Evolutionary conservation across 2,797 vertebrate species (phyloP), one percentile per base, ranked within the genome.

Genomic region (Sylvilagus floridanus): DNA sequence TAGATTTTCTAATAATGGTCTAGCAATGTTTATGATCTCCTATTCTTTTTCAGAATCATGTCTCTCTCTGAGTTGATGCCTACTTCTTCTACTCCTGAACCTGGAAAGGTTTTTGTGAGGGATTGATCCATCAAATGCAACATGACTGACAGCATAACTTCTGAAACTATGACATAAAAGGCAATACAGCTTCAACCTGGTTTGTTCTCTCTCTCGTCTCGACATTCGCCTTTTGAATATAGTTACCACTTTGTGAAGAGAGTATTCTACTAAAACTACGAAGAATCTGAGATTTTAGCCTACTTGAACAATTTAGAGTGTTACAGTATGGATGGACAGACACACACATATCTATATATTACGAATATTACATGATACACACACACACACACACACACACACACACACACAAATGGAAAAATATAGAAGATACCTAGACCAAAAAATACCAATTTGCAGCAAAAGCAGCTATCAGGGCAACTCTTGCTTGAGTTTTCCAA

Each of bases 201-300:
- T 62, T 57, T 19, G 13, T 19, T 83, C 0, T 83, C 0, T 30
- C 5, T 91, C 62, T 76, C n/a, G 22, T 60, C 42, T 52, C 73
- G 21, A 92, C 13, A 96, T 8, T 50, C 32, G 13, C 5, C 66
- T 93, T 92, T 83, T 66, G 68, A 94, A 84, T 62, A 78, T 7
- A 94, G 63, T 6, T 6, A 86, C 8, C 17, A 73, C 76, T 90
- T 95, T 32, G 14, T 35, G 35, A 69, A 50, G 21, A 86, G 83
- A 94, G 7, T 35, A 19, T 92, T 92, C 37, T 52, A 50, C 81
- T 26, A 73, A 54, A 88, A 81, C 50, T 47, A 13, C 7, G 30
- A 69, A 68, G 17, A 35, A 26, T 78, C 50, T 57, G 7, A 78
- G 37, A 93, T 57, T 57, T 71, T 62, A 69, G 17, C 42, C 86